These are phyloP conservation scores for Oreochromis grahami DNA, from an alignment of 2,797 vertebrate species.

Conservation along the genomic window DNA sequence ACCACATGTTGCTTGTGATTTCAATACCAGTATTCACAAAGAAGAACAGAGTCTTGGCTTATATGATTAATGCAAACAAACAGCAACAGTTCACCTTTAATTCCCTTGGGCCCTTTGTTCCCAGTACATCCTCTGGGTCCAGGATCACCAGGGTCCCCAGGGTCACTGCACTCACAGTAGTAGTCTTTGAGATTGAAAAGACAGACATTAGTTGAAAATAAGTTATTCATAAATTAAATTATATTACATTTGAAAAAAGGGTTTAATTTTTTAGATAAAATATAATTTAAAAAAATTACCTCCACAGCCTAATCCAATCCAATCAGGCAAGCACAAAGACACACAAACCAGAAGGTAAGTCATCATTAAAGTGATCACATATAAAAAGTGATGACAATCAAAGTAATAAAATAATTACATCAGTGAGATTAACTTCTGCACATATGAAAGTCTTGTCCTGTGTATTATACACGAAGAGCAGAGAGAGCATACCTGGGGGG, in stretches of 20 bases:
- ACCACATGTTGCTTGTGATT: not conserved
- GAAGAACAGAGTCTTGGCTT: not conserved
- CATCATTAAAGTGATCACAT: not conserved
- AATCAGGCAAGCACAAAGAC: not conserved
- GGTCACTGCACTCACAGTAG: constrained; percentile 45
- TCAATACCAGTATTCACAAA: not conserved
- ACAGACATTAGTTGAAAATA: not conserved
- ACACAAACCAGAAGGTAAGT: not conserved
- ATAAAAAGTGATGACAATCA: not conserved
- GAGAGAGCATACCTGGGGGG: constrained; percentile 38
- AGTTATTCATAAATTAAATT: not conserved
- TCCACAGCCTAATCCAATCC: constrained; percentile 40
- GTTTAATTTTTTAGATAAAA: not conserved
- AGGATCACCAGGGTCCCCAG: constrained; percentile 42
- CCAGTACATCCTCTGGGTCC: constrained; percentile 49
- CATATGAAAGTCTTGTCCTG: not conserved
- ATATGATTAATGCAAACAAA: not conserved
- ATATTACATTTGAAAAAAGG: not conserved
- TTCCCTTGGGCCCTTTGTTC: constrained; percentile 42
- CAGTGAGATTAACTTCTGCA: not conserved
- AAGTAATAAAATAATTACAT: not conserved
- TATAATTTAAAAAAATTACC: constrained; percentile 30
- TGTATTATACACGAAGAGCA: not conserved
- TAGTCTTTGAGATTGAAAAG: constrained; percentile 34
- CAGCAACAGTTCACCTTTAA: constrained; percentile 47